These are phyloP conservation scores for Brachionus manjavacas DNA, from an alignment of 1,140 invertebrate genomes.

Conservation along the genomic window DNA sequence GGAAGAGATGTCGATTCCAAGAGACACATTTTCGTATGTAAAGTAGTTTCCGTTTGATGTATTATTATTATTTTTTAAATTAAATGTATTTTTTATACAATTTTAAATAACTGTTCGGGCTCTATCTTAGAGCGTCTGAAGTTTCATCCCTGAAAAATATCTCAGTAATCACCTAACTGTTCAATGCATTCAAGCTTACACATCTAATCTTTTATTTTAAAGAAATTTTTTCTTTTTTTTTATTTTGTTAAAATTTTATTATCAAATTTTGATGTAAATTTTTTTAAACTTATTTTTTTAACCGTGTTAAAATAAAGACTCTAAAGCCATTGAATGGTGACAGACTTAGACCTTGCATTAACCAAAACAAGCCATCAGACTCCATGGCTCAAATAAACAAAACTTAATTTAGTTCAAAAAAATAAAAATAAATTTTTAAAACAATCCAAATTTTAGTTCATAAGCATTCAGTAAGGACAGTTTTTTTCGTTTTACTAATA, in stretches of 20 bases:
- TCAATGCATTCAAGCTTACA: neutral
- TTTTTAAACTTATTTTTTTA: conserved; percentile 2
- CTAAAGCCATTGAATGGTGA: neutral
- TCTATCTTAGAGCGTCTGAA: neutral
- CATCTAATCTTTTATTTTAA: neutral
- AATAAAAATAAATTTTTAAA: neutral
- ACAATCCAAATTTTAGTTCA: neutral
- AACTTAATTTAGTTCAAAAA: neutral
- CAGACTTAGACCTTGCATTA: neutral
- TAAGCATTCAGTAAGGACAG: neutral
- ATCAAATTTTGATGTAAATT: conserved; percentile 1
- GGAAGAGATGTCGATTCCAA: neutral
- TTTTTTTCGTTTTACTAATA: conserved; percentile 21
- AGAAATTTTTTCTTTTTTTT: neutral
- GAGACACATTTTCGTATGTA: neutral
- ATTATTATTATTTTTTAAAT: neutral
- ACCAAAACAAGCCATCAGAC: neutral
- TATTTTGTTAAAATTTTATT: neutral
- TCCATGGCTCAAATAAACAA: neutral
- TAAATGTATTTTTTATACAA: conserved; percentile 2
- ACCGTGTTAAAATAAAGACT: conserved; percentile 3
- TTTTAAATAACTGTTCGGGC: neutral
- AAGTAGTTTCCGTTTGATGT: conserved; percentile 1
- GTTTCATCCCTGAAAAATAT: neutral
- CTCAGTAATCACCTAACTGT: neutral